phyloP scores from a whole-genome alignment of 2,113 vertebrate genomes.

The Semicossyphus pulcher region DNA sequence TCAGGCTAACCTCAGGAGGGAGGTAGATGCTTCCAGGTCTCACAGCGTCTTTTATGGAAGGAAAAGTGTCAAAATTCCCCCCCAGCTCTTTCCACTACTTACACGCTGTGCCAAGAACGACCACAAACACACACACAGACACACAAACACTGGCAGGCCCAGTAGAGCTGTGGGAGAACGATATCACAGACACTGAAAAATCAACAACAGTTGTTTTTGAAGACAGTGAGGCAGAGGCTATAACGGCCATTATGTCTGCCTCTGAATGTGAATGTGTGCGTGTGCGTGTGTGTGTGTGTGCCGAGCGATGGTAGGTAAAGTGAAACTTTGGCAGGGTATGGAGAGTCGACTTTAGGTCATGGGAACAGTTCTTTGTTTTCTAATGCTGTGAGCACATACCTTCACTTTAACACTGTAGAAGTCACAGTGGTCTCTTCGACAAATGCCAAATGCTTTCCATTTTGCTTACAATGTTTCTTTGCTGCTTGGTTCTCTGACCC shows the following conservation, averaged over 20 bases:
- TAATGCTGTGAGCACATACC: background rate
- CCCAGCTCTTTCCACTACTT: constrained; percentile 63
- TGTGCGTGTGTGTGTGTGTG: constrained; percentile 1
- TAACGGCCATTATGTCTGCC: constrained; percentile 2
- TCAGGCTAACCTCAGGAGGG: constrained; percentile 45
- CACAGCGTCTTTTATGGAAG: constrained; percentile 55
- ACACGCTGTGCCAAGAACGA: constrained; percentile 24
- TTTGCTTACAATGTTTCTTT: too few species aligned
- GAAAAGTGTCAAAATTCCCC: constrained; percentile 68
- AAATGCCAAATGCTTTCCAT: too few species aligned
- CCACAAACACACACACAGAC: constrained; percentile 25
- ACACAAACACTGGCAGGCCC: background rate
- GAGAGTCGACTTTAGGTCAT: background rate
- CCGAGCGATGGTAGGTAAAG: background rate
- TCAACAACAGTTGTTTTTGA: constrained; percentile 26
- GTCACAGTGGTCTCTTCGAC: too few species aligned
- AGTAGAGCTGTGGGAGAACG: constrained; percentile 23
- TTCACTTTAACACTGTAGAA: too few species aligned
- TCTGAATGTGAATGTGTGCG: background rate
- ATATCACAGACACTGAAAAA: constrained; percentile 29
- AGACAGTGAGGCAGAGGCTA: too few species aligned
- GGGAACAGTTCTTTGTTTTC: constrained; percentile 1
- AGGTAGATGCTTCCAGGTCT: constrained; percentile 55
- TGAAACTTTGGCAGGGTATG: too few species aligned
- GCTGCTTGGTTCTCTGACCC: too few species aligned